Base-by-base conservation (phyloP, 37 sponge, comb jelly and placozoan genomes). In the Spongia lamella region DNA sequence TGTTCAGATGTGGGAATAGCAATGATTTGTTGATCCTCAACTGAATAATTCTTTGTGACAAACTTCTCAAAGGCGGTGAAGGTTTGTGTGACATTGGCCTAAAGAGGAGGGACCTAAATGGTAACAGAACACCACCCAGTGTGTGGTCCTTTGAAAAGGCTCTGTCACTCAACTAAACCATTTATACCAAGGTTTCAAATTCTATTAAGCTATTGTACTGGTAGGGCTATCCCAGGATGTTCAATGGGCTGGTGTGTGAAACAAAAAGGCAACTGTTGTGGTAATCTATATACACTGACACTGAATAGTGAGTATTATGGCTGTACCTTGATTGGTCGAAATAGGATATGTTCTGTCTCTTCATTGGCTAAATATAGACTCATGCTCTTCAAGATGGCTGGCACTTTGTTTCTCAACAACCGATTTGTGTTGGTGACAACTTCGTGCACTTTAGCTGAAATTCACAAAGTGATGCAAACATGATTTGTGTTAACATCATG, bases 271-370 rank as follows among this genome's bases (percentile, higher is more conserved):
- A 43, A 43, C 9, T 43, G 24, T 39, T 25, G 20, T 25, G 20
- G 24, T 59, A n/a, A 59, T 16, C 58, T 15, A 16, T 16, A 27
- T 35, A 72, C 25, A 13, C 21, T 13, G 21, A 53, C 15, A 67
- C 33, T 11, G 33, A 53, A 33, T 17, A 35, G 13, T 39, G 21
- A 69, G 71, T 17, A 29, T 32, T 5, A n/a, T 68, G 63, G 49
- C 27, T 33, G 15, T 29, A 93, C 90, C 78, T 80, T 95, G 40
- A 94, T 71, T 6, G 99, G 99, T 65, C 88, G 67, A 60, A 98
- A 98, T 6, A 98, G 92, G 38, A 98, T 98, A 37, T 87, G 79
- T 52, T 95, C 96, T 32, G 96, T 95, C 40, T 98, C 99, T 29
- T 84, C 83, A 65, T 92, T 95, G 53, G 96, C 91, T 25, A 98